These are phyloP conservation scores for Hydrochoerus hydrochaeris DNA, from an alignment of 2,113 vertebrate species.

Conservation along the genomic window DNA sequence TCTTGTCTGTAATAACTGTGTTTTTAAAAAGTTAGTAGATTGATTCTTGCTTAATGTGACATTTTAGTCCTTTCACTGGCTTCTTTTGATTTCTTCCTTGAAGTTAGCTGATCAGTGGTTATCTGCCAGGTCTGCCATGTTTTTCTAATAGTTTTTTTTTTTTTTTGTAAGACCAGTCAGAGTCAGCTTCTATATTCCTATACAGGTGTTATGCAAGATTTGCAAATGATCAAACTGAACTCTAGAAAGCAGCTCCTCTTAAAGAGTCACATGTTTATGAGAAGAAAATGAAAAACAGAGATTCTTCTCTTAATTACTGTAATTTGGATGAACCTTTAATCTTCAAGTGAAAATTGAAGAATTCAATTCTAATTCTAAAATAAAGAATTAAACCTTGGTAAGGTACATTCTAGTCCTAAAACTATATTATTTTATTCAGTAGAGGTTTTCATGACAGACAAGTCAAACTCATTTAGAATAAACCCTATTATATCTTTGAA, in stretches of 20 bases:
- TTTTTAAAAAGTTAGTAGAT: neutral
- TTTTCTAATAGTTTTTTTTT: neutral
- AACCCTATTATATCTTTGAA: neutral
- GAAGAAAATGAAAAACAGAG: neutral
- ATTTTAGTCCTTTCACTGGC: neutral
- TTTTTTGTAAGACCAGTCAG: neutral
- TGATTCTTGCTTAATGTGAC: neutral
- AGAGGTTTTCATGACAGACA: neutral
- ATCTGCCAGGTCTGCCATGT: neutral
- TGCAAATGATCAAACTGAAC: neutral
- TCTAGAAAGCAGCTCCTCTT: constrained; percentile 5
- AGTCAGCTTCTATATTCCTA: neutral
- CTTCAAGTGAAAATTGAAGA: neutral
- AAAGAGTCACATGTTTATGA: neutral
- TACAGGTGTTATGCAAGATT: neutral
- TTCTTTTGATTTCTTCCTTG: neutral
- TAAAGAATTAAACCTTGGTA: neutral
- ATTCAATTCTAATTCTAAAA: too few relatives aligned
- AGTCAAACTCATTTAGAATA: neutral
- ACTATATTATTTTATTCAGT: neutral
- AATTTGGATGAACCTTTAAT: neutral
- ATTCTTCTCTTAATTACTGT: neutral
- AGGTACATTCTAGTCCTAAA: neutral
- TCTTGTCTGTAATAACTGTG: neutral
- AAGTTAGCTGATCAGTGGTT: neutral